A percentile compares a stretch with the other conserved stretches of the same genome.
These are phyloP conservation scores for Astreopora myriophthalma DNA, from an alignment of 64 coral and sea anemone genomes.

Conservation along the genomic window DNA sequence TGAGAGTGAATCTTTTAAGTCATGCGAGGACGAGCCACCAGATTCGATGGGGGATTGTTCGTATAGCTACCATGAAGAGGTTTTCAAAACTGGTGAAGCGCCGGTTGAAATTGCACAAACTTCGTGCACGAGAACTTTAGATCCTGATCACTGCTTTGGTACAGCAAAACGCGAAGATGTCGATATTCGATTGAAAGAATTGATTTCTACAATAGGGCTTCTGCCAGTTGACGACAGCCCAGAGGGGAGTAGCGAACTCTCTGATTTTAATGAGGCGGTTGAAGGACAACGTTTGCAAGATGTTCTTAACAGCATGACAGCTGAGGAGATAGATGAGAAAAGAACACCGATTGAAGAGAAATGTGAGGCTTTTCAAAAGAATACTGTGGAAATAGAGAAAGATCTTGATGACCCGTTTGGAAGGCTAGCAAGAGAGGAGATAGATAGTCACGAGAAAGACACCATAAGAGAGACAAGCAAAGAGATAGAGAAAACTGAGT, in stretches of 20 bases:
- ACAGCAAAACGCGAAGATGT: neutral
- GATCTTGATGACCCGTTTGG: constrained; percentile 54
- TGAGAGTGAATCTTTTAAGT: neutral
- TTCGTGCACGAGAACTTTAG: neutral
- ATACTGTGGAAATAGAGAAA: constrained; percentile 10
- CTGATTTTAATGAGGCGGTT: neutral
- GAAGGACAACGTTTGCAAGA: constrained; percentile 15
- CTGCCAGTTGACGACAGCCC: neutral
- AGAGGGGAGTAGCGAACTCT: neutral
- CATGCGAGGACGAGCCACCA: neutral
- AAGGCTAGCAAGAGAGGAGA: constrained; percentile 15
- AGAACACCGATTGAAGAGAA: constrained; percentile 23
- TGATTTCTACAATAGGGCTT: neutral
- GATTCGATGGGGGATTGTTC: neutral
- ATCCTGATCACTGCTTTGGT: neutral
- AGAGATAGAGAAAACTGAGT: neutral
- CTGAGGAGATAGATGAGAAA: neutral
- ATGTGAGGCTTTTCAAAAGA: neutral
- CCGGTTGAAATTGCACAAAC: neutral
- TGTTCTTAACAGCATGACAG: neutral
- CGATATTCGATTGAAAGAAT: constrained; percentile 1
- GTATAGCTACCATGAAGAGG: neutral
- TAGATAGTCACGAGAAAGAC: neutral
- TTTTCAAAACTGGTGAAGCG: neutral
- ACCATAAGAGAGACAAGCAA: neutral